Percentiles rank a stretch among this genome's conserved stretches.
phyloP scores from a whole-genome alignment of 2,888 invertebrate species.

The Carcina quercana region DNA sequence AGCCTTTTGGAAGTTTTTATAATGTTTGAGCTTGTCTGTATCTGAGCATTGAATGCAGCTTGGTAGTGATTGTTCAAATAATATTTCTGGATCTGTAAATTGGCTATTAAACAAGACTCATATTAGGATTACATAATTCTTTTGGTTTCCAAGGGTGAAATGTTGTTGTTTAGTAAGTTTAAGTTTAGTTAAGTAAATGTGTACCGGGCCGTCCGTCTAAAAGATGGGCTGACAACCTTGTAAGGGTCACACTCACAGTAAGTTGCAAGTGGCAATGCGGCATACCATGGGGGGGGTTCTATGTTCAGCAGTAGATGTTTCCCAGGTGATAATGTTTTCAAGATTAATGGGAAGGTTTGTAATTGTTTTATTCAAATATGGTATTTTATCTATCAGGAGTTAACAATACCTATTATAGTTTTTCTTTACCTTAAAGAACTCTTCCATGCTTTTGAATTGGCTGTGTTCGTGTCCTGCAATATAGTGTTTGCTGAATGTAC shows the following conservation, averaged over 20 bases:
- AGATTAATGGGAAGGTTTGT: neutral
- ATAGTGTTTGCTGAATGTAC: slow-evolving; percentile 27
- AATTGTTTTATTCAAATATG: too few species aligned
- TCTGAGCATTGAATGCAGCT: slow-evolving; percentile 32
- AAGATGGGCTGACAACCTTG: too few species aligned
- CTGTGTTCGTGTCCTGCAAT: slow-evolving; percentile 26
- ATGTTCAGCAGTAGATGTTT: too few species aligned
- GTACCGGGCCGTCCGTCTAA: too few species aligned
- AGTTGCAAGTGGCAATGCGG: neutral
- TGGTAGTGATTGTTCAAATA: slow-evolving; percentile 34
- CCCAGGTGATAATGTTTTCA: neutral
- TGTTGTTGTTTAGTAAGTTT: too few species aligned
- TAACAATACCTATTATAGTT: too few species aligned
- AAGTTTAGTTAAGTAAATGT: too few species aligned
- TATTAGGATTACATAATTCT: neutral
- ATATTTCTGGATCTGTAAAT: slow-evolving; percentile 31
- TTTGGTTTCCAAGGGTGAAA: neutral
- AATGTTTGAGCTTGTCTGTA: slow-evolving; percentile 10
- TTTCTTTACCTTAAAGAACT: slow-evolving; percentile 39
- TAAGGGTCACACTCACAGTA: too few species aligned
- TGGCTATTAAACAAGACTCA: slow-evolving; percentile 27
- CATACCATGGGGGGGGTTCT: neutral
- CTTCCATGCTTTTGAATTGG: slow-evolving; percentile 37
- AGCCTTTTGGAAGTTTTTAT: slow-evolving; percentile 27
- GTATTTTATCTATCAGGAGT: too few species aligned